A percentile compares a stretch with the other conserved stretches of the same genome.
Conservation (phyloP, 2,797 vertebrate genomes). For the Myripristis jacobus region DNA sequence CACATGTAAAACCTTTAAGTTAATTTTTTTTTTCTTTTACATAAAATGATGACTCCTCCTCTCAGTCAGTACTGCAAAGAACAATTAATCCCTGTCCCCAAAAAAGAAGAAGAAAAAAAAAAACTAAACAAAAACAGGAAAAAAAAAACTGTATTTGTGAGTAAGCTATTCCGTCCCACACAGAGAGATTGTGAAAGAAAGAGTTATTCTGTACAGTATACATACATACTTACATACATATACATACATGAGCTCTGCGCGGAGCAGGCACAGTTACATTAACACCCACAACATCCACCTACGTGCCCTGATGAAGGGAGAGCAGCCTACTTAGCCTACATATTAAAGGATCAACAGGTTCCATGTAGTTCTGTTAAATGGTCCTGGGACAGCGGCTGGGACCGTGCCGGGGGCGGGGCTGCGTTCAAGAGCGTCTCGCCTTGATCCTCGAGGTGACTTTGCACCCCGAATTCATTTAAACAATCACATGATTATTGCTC, state of each 20-base stretch:
- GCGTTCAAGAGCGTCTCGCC: slow-evolving; percentile 17
- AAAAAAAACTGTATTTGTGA: slow-evolving; percentile 4
- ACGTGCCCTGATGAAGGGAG: slow-evolving; percentile 13
- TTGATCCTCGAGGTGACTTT: not conserved
- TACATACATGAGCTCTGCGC: slow-evolving; percentile 59
- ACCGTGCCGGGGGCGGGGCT: not conserved
- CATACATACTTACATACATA: slow-evolving; percentile 61
- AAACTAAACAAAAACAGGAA: not conserved
- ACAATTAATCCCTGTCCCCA: slow-evolving; percentile 8
- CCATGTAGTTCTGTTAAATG: not conserved
- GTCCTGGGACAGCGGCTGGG: not conserved
- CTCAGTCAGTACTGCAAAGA: slow-evolving; percentile 16
- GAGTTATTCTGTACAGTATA: slow-evolving; percentile 62
- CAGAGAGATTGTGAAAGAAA: slow-evolving; percentile 39
- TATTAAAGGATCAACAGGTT: not conserved
- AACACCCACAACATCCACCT: slow-evolving; percentile 28
- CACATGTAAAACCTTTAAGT: slow-evolving; percentile 21
- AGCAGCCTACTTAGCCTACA: not conserved
- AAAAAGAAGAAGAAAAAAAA: not conserved
- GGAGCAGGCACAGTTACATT: slow-evolving; percentile 60
- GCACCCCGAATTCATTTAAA: not conserved
- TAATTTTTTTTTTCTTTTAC: slow-evolving; percentile 20
- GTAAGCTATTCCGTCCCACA: slow-evolving; percentile 35
- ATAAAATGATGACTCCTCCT: slow-evolving; percentile 36
- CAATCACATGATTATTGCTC: slow-evolving; percentile 60